A percentile compares a stretch with the other conserved stretches of the same genome.
These are phyloP conservation scores for Alsophila aescularia DNA, from an alignment of 2,888 invertebrate species.

Conservation along the genomic window DNA sequence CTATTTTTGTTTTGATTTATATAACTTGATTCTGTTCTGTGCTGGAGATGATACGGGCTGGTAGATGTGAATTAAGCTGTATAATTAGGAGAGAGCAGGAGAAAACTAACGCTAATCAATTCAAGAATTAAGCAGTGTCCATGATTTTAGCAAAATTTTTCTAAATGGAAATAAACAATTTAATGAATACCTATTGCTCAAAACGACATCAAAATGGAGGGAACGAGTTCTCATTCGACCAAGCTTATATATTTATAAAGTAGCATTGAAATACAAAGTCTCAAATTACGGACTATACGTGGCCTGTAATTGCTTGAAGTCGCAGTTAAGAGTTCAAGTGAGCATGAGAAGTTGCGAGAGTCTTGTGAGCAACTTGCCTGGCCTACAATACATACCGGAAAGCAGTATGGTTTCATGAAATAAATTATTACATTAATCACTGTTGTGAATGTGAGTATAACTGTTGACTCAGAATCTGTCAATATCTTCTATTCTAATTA, in stretches of 20 bases:
- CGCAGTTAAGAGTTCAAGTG: constrained; percentile 73
- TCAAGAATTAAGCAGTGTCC: too few species aligned
- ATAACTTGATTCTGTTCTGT: too few species aligned
- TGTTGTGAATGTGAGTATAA: too few species aligned
- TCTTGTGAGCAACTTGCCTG: constrained; percentile 27
- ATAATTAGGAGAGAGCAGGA: too few species aligned
- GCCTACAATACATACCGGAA: not conserved
- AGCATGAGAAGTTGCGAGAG: constrained; percentile 64
- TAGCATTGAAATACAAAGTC: constrained; percentile 35
- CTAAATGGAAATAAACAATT: too few species aligned
- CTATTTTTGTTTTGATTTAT: too few species aligned
- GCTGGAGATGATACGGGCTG: too few species aligned
- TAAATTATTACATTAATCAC: not conserved
- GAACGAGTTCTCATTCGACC: not conserved
- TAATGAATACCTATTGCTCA: not conserved
- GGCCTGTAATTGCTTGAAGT: constrained; percentile 71
- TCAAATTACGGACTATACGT: constrained; percentile 39
- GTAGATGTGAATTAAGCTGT: too few species aligned
- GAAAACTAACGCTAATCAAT: too few species aligned
- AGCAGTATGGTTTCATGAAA: constrained; percentile 1
- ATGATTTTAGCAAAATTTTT: too few species aligned
- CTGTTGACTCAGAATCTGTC: too few species aligned
- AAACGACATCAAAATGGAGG: not conserved
- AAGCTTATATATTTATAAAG: constrained; percentile 18
- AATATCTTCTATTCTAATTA: too few species aligned